phyloP scores from a whole-genome alignment of 2,888 invertebrate species.

The Folsomia manolachei region DNA sequence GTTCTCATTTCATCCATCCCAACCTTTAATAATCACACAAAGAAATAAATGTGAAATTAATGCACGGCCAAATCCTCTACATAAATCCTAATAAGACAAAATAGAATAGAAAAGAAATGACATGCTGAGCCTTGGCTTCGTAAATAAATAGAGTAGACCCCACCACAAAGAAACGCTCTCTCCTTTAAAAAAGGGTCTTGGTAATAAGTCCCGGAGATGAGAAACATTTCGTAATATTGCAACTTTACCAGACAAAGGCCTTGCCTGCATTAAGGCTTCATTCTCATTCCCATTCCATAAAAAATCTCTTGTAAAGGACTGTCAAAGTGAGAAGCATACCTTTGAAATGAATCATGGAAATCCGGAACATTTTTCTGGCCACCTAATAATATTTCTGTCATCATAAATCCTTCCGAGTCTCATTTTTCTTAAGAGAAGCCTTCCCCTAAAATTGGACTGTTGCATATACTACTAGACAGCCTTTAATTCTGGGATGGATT shows the following conservation, averaged over 20 bases:
- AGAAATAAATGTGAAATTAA: slow-evolving; percentile 14
- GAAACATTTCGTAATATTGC: background rate
- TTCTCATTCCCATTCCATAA: background rate
- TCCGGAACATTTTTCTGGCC: background rate
- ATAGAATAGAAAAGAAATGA: slow-evolving; percentile 9
- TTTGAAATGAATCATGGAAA: background rate
- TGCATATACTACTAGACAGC: too few species aligned
- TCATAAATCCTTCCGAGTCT: background rate
- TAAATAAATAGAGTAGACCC: too few species aligned
- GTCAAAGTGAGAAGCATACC: too few species aligned
- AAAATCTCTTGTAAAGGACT: background rate
- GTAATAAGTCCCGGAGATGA: background rate
- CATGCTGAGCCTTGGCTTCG: background rate
- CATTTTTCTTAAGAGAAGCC: too few species aligned
- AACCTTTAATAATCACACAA: background rate
- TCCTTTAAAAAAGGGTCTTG: too few species aligned
- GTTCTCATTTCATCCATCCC: background rate
- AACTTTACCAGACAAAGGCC: background rate
- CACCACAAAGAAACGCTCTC: too few species aligned
- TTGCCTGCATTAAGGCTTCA: background rate
- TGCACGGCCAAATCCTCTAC: slow-evolving; percentile 9
- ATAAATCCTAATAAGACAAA: slow-evolving; percentile 15
- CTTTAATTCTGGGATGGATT: too few species aligned
- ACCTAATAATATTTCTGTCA: slow-evolving; percentile 4
- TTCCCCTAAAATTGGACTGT: too few species aligned